Evolutionary conservation across 1,140 invertebrate genomes (phyloP).

Genomic region (Drosophila gunungcola): DNA sequence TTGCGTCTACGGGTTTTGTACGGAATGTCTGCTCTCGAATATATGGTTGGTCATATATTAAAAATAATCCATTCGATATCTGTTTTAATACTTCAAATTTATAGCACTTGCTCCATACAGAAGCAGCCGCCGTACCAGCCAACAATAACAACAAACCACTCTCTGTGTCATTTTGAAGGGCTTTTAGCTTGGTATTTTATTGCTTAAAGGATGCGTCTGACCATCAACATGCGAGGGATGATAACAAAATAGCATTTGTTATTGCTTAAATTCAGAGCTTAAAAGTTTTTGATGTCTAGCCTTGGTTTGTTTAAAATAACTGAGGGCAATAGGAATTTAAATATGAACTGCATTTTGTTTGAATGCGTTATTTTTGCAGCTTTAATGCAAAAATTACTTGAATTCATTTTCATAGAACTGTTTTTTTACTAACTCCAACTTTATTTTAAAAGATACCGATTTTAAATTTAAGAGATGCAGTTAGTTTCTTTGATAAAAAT

Average conservation of each 20-base stretch:
- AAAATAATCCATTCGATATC: slow-evolving; percentile 81
- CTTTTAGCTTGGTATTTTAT: slow-evolving; percentile 77
- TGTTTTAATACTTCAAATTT: slow-evolving; percentile 81
- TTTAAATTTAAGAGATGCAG: no score
- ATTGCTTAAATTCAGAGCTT: slow-evolving; percentile 6
- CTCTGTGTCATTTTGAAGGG: slow-evolving; percentile 70
- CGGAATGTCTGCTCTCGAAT: slow-evolving; percentile 16
- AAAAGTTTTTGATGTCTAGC: neutral
- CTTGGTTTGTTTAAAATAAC: neutral
- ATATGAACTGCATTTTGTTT: neutral
- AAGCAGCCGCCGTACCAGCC: slow-evolving; percentile 30
- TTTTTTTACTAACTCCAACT: no score
- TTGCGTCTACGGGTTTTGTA: slow-evolving; percentile 13
- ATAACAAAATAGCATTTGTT: slow-evolving; percentile 21
- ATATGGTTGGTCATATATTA: slow-evolving; percentile 73
- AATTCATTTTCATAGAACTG: no score
- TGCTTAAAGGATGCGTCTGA: slow-evolving; percentile 65
- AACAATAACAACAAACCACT: slow-evolving; percentile 23
- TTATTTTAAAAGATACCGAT: no score
- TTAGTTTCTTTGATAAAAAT: no score
- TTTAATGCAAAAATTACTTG: no score
- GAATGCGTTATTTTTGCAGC: no score
- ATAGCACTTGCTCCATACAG: slow-evolving; percentile 55
- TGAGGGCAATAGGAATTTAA: neutral
- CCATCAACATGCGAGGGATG: slow-evolving; percentile 53